Conservation (phyloP, 2,888 invertebrate species). For the Aphidoletes aphidimyza region DNA sequence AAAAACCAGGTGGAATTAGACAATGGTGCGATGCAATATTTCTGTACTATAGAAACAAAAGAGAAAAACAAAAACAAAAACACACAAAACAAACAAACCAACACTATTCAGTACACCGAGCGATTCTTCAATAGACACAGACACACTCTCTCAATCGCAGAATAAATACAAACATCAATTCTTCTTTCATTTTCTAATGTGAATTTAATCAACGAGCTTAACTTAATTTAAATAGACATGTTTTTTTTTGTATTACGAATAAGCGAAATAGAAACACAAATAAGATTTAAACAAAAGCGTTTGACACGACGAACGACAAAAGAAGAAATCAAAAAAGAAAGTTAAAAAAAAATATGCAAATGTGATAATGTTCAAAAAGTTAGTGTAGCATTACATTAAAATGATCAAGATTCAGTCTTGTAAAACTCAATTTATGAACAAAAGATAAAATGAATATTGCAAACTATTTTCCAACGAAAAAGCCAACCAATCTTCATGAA, state of each 20-base stretch:
- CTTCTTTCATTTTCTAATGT: neutral
- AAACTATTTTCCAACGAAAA: slow-evolving; percentile 7
- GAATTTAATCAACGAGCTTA: slow-evolving; percentile 32
- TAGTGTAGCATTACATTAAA: slow-evolving; percentile 9
- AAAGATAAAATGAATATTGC: no score
- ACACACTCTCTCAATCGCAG: neutral
- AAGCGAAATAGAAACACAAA: slow-evolving; percentile 10
- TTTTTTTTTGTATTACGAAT: neutral
- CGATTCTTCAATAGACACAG: no score
- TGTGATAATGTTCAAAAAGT: slow-evolving; percentile 46
- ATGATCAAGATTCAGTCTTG: slow-evolving; percentile 25
- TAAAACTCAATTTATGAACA: neutral
- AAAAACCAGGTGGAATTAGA: neutral
- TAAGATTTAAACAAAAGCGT: neutral
- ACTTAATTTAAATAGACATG: neutral
- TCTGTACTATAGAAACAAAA: neutral
- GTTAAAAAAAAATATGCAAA: neutral
- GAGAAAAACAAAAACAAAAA: no score
- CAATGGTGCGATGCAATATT: slow-evolving; percentile 19
- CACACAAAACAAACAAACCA: no score
- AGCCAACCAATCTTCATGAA: neutral
- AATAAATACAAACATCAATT: neutral
- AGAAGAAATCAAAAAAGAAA: neutral
- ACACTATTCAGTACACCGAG: no score
- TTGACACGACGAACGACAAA: neutral